Evolutionary conservation across 2,113 vertebrate species (phyloP).

Genomic region (Anoura caudifer): DNA sequence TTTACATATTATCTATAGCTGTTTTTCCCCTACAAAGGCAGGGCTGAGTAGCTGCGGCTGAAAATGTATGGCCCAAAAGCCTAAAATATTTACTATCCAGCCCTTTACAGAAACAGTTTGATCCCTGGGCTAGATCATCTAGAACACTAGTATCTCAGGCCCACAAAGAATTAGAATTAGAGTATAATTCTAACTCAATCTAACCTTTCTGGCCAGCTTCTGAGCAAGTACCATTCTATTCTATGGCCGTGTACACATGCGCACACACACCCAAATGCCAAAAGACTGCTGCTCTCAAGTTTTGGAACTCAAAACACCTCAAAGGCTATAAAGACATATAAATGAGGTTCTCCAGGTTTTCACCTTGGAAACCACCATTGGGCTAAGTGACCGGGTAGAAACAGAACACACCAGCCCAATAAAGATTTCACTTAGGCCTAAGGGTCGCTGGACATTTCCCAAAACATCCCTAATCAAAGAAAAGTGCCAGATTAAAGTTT

Average conservation of each 20-base stretch:
- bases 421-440: slow-evolving; percentile 1
- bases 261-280: neutral
- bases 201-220: neutral
- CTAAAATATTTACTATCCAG: slow-evolving; percentile 33
- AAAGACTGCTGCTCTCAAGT: slow-evolving; percentile 25
- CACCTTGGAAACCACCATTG: neutral
- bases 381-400: neutral
- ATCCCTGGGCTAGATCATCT: neutral
- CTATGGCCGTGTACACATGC: neutral
- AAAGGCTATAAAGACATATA: slow-evolving; percentile 25
- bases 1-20: neutral
- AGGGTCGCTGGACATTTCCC: neutral
- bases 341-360: neutral
- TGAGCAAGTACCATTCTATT: slow-evolving; percentile 17
- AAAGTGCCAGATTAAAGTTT: slow-evolving; percentile 31
- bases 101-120: neutral
- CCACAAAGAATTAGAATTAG: too few relatives aligned
- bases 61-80: neutral
- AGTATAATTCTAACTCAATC: slow-evolving; percentile 26
- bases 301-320: slow-evolving; percentile 22
- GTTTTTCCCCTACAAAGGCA: neutral
- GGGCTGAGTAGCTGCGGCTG: neutral
- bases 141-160: neutral
- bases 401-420: neutral
- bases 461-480: slow-evolving; percentile 19